Conservation (phyloP, 2,888 invertebrate species). For the Caenorhabditis angaria region DNA sequence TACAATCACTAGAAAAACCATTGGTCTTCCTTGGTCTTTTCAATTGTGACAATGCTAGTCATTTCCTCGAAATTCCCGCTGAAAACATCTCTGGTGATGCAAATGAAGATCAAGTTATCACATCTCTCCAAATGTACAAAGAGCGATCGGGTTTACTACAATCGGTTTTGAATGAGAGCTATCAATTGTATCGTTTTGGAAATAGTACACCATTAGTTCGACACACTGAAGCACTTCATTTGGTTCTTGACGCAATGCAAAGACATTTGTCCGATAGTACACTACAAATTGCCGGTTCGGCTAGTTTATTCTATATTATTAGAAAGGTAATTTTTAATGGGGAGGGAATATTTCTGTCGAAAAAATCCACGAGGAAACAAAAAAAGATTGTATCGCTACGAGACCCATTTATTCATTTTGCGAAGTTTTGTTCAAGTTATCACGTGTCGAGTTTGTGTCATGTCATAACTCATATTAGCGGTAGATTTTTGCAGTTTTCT, state of each 20-base stretch:
- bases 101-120: slow-evolving; percentile 77
- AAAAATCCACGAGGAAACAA: not conserved
- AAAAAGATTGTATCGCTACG: too few relatives aligned
- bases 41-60: slow-evolving; percentile 89
- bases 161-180: slow-evolving; percentile 88
- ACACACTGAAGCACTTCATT: slow-evolving; percentile 71
- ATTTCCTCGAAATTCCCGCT: slow-evolving; percentile 89
- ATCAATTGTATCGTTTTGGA: slow-evolving; percentile 73
- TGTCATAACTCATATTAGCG: too few relatives aligned
- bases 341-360: not conserved
- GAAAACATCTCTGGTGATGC: slow-evolving; percentile 56
- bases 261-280: slow-evolving; percentile 85
- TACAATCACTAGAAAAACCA: slow-evolving; percentile 81
- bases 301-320: slow-evolving; percentile 62
- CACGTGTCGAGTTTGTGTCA: too few relatives aligned
- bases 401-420: too few relatives aligned
- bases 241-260: slow-evolving; percentile 89
- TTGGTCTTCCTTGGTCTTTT: slow-evolving; percentile 91
- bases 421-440: too few relatives aligned
- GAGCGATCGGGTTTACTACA: slow-evolving; percentile 85
- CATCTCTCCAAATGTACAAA: slow-evolving; percentile 83
- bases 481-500: too few relatives aligned
- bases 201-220: slow-evolving; percentile 55
- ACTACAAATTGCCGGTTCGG: slow-evolving; percentile 81
- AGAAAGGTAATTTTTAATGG: slow-evolving; percentile 28